A percentile compares a stretch with the other conserved stretches of the same genome.
These are phyloP conservation scores for Acleris sparsana DNA, from an alignment of 2,888 invertebrate genomes.

Conservation along the genomic window DNA sequence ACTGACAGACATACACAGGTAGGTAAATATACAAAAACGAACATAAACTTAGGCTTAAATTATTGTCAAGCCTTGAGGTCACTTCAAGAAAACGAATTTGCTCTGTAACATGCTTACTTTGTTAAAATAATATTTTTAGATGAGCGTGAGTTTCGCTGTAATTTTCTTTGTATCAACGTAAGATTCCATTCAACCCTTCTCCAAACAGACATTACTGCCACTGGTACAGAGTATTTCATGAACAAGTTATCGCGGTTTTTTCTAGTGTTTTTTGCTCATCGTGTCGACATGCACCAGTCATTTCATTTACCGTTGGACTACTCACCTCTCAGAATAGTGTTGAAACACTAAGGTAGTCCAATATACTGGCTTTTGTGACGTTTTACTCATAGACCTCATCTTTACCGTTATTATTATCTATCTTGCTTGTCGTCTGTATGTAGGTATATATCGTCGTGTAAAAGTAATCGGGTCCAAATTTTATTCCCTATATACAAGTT, in stretches of 20 bases:
- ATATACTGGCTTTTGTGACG: too few relatives aligned
- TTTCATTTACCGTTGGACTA: conserved; percentile 34
- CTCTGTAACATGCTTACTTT: neutral
- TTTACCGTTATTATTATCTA: too few relatives aligned
- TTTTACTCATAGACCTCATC: too few relatives aligned
- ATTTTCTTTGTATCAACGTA: neutral
- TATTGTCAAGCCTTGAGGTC: too few relatives aligned
- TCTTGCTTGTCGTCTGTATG: too few relatives aligned
- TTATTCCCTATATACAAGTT: too few relatives aligned
- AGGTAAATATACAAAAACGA: too few relatives aligned
- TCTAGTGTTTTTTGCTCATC: conserved; percentile 21
- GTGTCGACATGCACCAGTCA: conserved; percentile 35
- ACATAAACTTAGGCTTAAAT: too few relatives aligned
- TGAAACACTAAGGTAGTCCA: neutral
- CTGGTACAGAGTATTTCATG: neutral
- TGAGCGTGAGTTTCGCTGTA: neutral
- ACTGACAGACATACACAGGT: too few relatives aligned
- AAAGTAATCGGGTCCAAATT: too few relatives aligned
- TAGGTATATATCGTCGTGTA: too few relatives aligned
- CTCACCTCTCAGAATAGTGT: conserved; percentile 8
- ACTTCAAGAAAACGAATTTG: too few relatives aligned
- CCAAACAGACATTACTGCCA: neutral
- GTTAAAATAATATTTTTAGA: neutral
- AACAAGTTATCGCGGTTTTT: conserved; percentile 19
- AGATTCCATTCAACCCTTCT: neutral